Evolutionary conservation across 1,140 invertebrate genomes (phyloP).

Genomic region (Idris sp.): DNA sequence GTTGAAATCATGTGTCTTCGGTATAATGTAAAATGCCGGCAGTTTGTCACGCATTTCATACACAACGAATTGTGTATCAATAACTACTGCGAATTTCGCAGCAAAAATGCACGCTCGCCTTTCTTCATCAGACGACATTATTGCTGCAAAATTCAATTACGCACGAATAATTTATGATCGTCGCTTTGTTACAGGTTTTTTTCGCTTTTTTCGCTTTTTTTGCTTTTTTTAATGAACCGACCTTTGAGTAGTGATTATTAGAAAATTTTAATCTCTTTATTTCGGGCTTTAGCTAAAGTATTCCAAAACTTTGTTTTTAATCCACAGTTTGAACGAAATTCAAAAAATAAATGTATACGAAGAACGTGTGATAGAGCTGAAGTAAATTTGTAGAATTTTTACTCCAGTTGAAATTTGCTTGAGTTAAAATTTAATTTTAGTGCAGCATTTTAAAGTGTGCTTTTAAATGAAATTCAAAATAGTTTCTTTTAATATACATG

Average conservation of each 20-base stretch:
- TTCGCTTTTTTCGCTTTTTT: neutral
- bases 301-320: too few relatives aligned
- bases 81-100: conserved; percentile 49
- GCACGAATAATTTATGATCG: conserved; percentile 29
- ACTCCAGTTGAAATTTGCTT: too few relatives aligned
- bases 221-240: conserved; percentile 13
- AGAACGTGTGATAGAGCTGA: too few relatives aligned
- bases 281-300: neutral
- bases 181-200: conserved; percentile 7
- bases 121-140: conserved; percentile 31
- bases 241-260: conserved; percentile 24
- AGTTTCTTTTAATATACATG: too few relatives aligned
- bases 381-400: too few relatives aligned
- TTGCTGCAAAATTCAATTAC: conserved; percentile 35
- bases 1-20: conserved; percentile 23
- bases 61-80: conserved; percentile 49
- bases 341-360: too few relatives aligned
- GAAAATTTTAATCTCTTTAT: neutral
- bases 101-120: conserved; percentile 39
- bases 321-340: too few relatives aligned
- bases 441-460: too few relatives aligned
- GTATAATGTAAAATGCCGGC: conserved; percentile 41
- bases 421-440: too few relatives aligned
- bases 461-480: too few relatives aligned
- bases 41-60: conserved; percentile 53